A percentile compares a stretch with the other conserved stretches of the same genome.
phyloP scores from a whole-genome alignment of 2,113 vertebrate species.

The Pantherophis guttatus region DNA sequence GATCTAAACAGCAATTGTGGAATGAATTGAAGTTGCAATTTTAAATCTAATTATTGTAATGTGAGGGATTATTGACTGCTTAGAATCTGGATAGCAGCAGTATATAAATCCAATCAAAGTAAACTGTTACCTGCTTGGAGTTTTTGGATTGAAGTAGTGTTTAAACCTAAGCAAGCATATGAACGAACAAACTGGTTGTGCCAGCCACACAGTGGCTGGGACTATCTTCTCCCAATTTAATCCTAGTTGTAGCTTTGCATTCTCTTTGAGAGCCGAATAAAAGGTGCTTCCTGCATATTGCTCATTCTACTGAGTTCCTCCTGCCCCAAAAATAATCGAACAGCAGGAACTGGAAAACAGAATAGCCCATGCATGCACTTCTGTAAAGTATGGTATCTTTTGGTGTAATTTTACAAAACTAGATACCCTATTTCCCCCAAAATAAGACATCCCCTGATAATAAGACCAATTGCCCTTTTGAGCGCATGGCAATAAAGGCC shows the following conservation, averaged over 20 bases:
- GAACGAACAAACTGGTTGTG: not conserved
- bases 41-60: not conserved
- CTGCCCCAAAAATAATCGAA: not conserved
- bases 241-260: not conserved
- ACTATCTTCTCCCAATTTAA: not conserved
- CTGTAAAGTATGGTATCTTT: not conserved
- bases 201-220: not conserved
- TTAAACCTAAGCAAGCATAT: not conserved
- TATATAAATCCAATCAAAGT: not conserved
- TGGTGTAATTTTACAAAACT: not conserved
- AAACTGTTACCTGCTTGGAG: not conserved
- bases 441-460: no score
- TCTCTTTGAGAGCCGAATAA: not conserved
- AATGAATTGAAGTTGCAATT: not conserved
- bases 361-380: not conserved
- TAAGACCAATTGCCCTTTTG: no score
- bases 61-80: not conserved
- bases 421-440: no score
- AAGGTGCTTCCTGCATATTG: not conserved
- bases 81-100: not conserved
- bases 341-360: not conserved
- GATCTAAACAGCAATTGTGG: not conserved
- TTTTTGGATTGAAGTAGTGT: not conserved
- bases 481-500: no score
- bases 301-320: not conserved